Evolutionary conservation across 2,888 invertebrate genomes (phyloP).

Genomic region (Pristionchus entomophagus): DNA sequence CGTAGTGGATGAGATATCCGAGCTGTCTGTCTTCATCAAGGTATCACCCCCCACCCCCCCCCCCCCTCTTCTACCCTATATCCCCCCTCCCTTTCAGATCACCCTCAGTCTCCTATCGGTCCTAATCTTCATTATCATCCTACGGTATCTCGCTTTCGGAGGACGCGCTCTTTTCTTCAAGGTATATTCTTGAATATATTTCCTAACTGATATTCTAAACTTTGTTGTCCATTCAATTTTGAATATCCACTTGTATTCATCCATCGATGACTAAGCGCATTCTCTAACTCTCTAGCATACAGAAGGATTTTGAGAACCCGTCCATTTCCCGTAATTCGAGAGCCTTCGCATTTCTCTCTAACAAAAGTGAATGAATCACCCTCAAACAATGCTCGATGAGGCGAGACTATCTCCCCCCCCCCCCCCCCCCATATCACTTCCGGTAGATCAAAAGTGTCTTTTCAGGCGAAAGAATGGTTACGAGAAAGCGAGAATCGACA

Average conservation of each 20-base stretch:
- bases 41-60: slow-evolving; percentile 32
- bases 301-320: slow-evolving; percentile 13
- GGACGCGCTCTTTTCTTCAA: slow-evolving; percentile 59
- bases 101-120: slow-evolving; percentile 44
- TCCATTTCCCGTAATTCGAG: neutral
- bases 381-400: neutral
- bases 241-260: no score
- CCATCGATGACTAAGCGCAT: neutral
- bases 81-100: neutral
- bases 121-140: slow-evolving; percentile 33
- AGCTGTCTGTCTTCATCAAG: slow-evolving; percentile 64
- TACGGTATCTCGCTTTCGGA: slow-evolving; percentile 54
- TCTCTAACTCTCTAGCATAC: neutral
- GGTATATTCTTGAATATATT: slow-evolving; percentile 37
- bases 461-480: slow-evolving; percentile 37
- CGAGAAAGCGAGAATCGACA: slow-evolving; percentile 6
- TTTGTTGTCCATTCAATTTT: no score
- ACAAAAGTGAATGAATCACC: slow-evolving; percentile 25
- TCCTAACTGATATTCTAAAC: no score
- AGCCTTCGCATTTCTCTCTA: neutral
- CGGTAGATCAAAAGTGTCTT: neutral
- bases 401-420: no score
- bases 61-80: no score
- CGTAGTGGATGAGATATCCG: slow-evolving; percentile 60
- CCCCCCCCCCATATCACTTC: slow-evolving; percentile 12